A percentile compares a stretch with the other conserved stretches of the same genome.
Evolutionary conservation across 2,888 invertebrate species (phyloP).

Genomic region (Orchestes rusci): DNA sequence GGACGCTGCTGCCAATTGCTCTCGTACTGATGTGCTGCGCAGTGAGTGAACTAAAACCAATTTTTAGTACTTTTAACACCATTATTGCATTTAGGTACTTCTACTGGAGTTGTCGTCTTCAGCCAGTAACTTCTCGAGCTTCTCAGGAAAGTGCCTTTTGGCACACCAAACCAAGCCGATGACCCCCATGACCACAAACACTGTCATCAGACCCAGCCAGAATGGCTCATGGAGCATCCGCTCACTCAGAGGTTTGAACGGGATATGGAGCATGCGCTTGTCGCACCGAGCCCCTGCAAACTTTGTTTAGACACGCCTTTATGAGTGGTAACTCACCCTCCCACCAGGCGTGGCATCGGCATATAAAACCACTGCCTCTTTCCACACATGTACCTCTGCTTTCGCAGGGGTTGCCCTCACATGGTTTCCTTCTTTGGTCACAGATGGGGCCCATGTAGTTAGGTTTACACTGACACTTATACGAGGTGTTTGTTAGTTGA

Average conservation of each 20-base stretch:
- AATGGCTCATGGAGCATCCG: conserved; percentile 83
- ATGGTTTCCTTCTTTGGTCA: conserved; percentile 60
- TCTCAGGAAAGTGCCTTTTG: conserved; percentile 78
- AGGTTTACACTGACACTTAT: conserved; percentile 58
- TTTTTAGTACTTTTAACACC: neutral
- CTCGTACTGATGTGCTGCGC: conserved; percentile 54
- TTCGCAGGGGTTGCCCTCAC: conserved; percentile 67
- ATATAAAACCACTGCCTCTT: conserved; percentile 57
- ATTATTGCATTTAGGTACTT: conserved; percentile 29
- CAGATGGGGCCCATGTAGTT: conserved; percentile 64
- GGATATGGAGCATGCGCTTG: conserved; percentile 58
- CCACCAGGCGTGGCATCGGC: conserved; percentile 65
- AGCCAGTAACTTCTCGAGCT: conserved; percentile 73
- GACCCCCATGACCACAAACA: conserved; percentile 68
- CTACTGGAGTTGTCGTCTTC: conserved; percentile 71
- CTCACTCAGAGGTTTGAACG: conserved; percentile 66
- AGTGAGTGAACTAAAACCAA: conserved; percentile 32
- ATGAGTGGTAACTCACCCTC: conserved; percentile 40
- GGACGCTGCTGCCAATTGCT: conserved; percentile 49
- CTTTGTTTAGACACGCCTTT: too few relatives aligned
- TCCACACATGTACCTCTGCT: conserved; percentile 67
- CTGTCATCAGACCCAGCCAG: conserved; percentile 82
- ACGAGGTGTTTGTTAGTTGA: conserved; percentile 46
- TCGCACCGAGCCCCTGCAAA: conserved; percentile 53
- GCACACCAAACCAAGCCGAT: conserved; percentile 79